Conservation (phyloP, 2,113 vertebrate species). For the Porphyrio hochstetteri region DNA sequence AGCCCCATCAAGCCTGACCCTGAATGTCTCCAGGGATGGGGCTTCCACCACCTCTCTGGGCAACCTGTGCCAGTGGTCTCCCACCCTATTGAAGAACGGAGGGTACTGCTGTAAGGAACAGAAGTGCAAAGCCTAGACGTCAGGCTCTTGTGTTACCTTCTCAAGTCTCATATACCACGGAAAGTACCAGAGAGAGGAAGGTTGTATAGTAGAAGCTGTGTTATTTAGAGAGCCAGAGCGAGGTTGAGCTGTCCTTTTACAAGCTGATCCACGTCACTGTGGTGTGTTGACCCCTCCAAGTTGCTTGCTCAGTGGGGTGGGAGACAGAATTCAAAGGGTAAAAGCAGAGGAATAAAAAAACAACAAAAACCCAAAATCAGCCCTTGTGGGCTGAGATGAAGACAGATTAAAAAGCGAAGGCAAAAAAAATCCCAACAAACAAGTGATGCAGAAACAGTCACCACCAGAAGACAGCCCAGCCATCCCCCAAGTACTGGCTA, state of each 20-base stretch:
- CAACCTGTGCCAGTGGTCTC: too few relatives aligned
- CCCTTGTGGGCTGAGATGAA: neutral
- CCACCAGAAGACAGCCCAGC: neutral
- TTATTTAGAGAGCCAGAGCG: neutral
- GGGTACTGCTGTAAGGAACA: neutral
- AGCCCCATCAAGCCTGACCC: too few relatives aligned
- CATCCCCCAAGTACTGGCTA: neutral
- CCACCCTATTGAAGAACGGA: too few relatives aligned
- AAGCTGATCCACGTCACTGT: neutral
- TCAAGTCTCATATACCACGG: neutral
- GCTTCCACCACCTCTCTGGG: too few relatives aligned
- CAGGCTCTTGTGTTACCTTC: neutral
- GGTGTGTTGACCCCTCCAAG: neutral
- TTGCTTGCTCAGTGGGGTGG: fast-evolving
- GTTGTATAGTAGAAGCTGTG: neutral
- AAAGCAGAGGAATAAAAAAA: neutral
- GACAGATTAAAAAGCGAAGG: neutral
- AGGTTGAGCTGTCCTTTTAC: neutral
- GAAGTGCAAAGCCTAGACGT: neutral
- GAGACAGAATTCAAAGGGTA: neutral
- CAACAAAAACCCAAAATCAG: neutral
- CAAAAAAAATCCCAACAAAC: too few relatives aligned
- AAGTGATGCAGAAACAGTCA: neutral
- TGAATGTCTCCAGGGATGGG: too few relatives aligned
- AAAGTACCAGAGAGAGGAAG: neutral